Percentiles rank a stretch among this genome's conserved stretches.
These are phyloP conservation scores for Bathynomus jamesi DNA, from an alignment of 1,140 invertebrate species.

Conservation along the genomic window DNA sequence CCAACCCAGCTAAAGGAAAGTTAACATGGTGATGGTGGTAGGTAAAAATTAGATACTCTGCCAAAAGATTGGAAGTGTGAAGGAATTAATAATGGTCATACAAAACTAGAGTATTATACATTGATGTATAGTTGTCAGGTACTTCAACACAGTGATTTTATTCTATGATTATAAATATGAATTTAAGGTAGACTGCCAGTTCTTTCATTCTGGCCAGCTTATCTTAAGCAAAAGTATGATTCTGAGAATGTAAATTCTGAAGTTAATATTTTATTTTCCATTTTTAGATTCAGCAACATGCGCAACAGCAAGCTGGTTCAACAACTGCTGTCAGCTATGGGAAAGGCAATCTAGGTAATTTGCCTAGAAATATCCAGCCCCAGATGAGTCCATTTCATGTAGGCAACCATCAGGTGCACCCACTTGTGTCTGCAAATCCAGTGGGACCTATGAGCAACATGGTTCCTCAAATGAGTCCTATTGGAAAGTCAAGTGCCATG, in stretches of 20 bases:
- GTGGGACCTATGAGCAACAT: slow-evolving; percentile 45
- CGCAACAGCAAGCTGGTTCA: slow-evolving; percentile 70
- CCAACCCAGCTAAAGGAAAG: too few relatives aligned
- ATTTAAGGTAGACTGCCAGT: neutral
- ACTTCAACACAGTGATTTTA: neutral
- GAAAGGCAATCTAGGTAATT: slow-evolving; percentile 60
- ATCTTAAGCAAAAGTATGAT: neutral
- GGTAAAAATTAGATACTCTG: too few relatives aligned
- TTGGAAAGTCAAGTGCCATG: slow-evolving; percentile 32
- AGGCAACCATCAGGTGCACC: slow-evolving; percentile 36
- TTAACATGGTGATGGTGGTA: too few relatives aligned
- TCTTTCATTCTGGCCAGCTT: too few relatives aligned
- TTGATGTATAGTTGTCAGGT: neutral
- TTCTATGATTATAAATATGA: neutral
- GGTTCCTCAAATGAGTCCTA: slow-evolving; percentile 34
- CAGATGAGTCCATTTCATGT: slow-evolving; percentile 37
- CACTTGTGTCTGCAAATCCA: slow-evolving; percentile 21
- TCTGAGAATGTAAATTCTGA: neutral
- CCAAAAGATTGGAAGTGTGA: too few relatives aligned
- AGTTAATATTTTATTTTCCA: neutral
- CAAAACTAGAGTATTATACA: too few relatives aligned
- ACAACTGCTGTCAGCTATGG: slow-evolving; percentile 55
- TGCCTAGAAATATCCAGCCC: slow-evolving; percentile 44
- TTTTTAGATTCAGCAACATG: slow-evolving; percentile 74
- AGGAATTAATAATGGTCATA: too few relatives aligned